A percentile compares a stretch with the other conserved stretches of the same genome.
Evolutionary conservation across 2,797 vertebrate species (phyloP).

Genomic region (Karalla daura): DNA sequence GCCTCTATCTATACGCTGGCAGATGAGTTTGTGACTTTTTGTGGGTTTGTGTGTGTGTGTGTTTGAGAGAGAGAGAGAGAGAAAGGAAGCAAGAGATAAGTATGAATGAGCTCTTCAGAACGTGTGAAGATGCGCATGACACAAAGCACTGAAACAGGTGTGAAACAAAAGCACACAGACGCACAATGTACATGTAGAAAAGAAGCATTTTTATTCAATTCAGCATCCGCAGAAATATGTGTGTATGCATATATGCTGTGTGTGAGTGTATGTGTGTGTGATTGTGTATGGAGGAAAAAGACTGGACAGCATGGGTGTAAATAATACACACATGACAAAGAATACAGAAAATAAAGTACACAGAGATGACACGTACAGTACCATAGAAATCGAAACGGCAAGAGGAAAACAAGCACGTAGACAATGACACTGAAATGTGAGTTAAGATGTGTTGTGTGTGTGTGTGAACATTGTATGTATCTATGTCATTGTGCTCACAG

Average conservation of each 20-base stretch:
- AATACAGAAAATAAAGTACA: constrained; percentile 51
- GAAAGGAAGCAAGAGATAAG: neutral
- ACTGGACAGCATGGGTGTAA: constrained; percentile 33
- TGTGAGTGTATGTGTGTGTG: constrained; percentile 23
- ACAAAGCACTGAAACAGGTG: neutral
- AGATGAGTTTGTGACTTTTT: constrained; percentile 42
- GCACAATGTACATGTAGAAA: constrained; percentile 44
- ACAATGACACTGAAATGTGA: constrained; percentile 22
- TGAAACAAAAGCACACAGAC: constrained; percentile 43
- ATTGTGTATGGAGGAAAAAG: constrained; percentile 18
- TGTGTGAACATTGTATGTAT: constrained; percentile 25
- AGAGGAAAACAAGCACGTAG: constrained; percentile 13
- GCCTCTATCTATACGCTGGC: constrained; percentile 45
- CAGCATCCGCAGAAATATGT: constrained; percentile 27
- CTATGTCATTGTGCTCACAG: constrained; percentile 32
- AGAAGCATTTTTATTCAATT: constrained; percentile 66
- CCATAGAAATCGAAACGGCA: constrained; percentile 21
- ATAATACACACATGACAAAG: constrained; percentile 38
- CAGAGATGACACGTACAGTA: constrained; percentile 47
- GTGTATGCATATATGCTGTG: constrained; percentile 20
- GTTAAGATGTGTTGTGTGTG: constrained; percentile 4
- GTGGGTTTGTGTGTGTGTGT: constrained; percentile 10
- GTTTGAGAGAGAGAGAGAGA: constrained; percentile 18
- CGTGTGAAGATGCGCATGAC: too few species aligned
- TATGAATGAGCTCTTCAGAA: too few species aligned